Evolutionary conservation across 2,113 vertebrate genomes (phyloP), one percentile per base, ranked within the genome.

Genomic region (Lepus europaeus): DNA sequence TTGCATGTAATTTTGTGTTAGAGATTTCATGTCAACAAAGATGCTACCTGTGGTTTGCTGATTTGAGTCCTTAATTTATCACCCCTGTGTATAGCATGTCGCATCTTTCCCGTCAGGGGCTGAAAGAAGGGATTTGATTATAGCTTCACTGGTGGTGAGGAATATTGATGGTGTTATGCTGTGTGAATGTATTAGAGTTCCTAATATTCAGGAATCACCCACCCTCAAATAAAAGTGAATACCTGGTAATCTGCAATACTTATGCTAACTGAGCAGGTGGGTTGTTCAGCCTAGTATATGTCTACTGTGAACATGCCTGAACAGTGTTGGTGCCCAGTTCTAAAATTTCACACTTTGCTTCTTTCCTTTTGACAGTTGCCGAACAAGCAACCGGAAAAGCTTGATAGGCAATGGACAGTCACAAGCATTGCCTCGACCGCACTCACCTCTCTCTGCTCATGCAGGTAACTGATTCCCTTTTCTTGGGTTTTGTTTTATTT

Each of bases 331-430:
- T 80, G 3, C 53, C 45, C 51, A 94, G 31, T 64, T 61, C 88
- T 45, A 45, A 45, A 45, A 45, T 45, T 85, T 95, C 31, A 95
- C 80, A 66, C 9, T 16, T 59, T n/a, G 2, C 23, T 93, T 97
- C 93, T 87, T 97, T 98, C 64, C 27, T 80, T 97, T 70, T 97
- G 76, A 61, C 98, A 99, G 99, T 98, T 99, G 99, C 97, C 99
- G 99, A 97, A 99, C 99, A 10, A 99, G 99, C 98, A 99, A 99
- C 98, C 98, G 99, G 97, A 99, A 99, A 96, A 99, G 98, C 97
- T 98, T 99, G 97, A 99, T 99, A 94, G 99, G 99, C 97, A 99
- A 99, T 98, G 99, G 99, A 56, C 99, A 99, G 97, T 98, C 99
- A 73, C 95, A 99, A 93, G 99, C 99, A 31, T 98, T 99, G 97